Base-by-base conservation (phyloP, 2,797 vertebrate genomes). In the Lindbergichthys nudifrons region DNA sequence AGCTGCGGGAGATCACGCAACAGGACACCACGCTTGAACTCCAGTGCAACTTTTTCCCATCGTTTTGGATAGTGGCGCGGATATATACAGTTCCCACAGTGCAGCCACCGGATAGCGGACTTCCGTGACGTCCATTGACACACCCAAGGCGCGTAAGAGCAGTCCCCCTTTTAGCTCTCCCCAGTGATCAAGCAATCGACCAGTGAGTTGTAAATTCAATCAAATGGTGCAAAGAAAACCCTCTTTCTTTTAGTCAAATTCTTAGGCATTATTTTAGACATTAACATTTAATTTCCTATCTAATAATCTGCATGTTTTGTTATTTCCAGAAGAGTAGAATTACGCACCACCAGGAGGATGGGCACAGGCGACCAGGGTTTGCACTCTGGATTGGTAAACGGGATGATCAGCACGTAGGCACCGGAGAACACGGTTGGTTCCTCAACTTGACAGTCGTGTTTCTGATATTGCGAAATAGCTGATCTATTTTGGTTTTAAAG, bases 61-160 rank as follows among this genome's bases (percentile, higher is more conserved):
- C 68, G 84, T 88, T 77, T 75, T 69, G 61, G 87, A 81, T 13
- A 36, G 77, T 51, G 83, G 73, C 76, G 78, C 81, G 42, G 47
- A 91, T 95, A 95, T 95, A 95, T 95, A 92, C 80, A 43, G 89
- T 93, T 94, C 94, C 92, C 93, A 93, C 93, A 88, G 87, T 89
- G 67, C 76, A 16, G 67, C 76, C 87, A 85, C 89, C 89, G 88
- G 92, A 92, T 83, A 72, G 77, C 70, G 77, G 73, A 89, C 81
- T 89, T 93, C 89, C 86, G 84, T 91, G 86, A 94, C 89, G 91
- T 88, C 68, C 59, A 74, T 10, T 18, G 89, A 84, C 91, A 93
- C 94, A 89, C 90, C 91, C 90, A 79, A 15, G 10, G 73, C 57
- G 81, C 85, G 73, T 79, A 85, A 80, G 11, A 70, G 57, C 70